Evolutionary conservation across 1,140 invertebrate genomes (phyloP).

Genomic region (Bemisia tabaci): DNA sequence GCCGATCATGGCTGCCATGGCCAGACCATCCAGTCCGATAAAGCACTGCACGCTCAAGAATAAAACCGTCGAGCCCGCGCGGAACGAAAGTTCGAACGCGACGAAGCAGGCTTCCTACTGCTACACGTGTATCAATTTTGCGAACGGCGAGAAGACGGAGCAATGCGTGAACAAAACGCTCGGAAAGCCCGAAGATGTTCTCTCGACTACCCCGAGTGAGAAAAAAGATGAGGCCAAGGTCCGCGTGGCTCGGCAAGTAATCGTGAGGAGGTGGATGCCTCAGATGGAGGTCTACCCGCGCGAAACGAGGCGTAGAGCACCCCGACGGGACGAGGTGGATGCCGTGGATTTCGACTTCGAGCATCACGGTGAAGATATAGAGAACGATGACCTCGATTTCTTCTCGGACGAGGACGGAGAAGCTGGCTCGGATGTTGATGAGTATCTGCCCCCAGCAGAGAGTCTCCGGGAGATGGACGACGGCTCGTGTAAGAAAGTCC

Average conservation of each 20-base stretch:
- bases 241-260: neutral
- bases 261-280: neutral
- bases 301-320: neutral
- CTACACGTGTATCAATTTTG: neutral
- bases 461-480: constrained; percentile 14
- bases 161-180: neutral
- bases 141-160: neutral
- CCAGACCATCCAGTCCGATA: too few relatives aligned
- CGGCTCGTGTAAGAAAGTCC: constrained; percentile 43
- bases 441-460: neutral
- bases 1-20: too few relatives aligned
- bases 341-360: neutral
- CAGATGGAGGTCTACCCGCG: neutral
- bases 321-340: neutral
- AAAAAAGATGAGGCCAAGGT: too few relatives aligned
- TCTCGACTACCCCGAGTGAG: too few relatives aligned
- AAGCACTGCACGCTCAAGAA: neutral
- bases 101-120: neutral
- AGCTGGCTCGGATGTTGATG: neutral
- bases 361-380: neutral
- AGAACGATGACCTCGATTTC: neutral
- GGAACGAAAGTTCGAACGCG: neutral
- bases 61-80: neutral
- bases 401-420: neutral
- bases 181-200: neutral